Base-by-base conservation (phyloP, 2,888 invertebrate genomes). In the Criorhina ranunculi region DNA sequence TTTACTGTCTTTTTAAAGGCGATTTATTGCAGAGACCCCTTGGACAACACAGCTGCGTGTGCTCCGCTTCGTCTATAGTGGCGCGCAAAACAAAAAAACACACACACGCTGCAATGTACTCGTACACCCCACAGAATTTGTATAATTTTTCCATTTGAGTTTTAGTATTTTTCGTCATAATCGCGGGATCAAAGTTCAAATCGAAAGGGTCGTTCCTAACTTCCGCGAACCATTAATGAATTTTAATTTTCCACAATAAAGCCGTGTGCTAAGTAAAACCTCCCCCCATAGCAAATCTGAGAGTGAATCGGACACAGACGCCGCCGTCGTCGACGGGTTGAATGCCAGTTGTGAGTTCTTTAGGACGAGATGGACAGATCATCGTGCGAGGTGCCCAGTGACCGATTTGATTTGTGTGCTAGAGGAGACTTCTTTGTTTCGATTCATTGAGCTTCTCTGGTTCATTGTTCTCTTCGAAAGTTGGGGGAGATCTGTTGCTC, bases 201-300 rank as follows among this genome's bases (percentile, higher is more conserved):
- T 64, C 69, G 31, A 64, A 79, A 79, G 79, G 83, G 83, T 79
- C 73, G 72, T 62, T 69, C 69, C 79, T 69, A 62, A 83, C 79
- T 83, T 83, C 83, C 79, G 78, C 79, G 79, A 79, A 79, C 17
- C 49, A 37, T 73, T 75, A 75, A 83, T 75, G 57, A 79, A 69
- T 69, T 73, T 83, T 72, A 83, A 83, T 83, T 83, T 73, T 64
- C 15, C 57, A 78, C 60, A 83, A 75, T 9, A 24, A 78, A 53
- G 46, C 70, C 51, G 8, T 70, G 70, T 59, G n/a, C 40, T 11
- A 4, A 24, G 24, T 24, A 4, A 24, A 24, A 4, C 24, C 24
- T 3, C 24, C 24, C 24, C 24, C n/a, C 29, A 11, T 11, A 2
- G n/a, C 40, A 12, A 49, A 44, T 15, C 42, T n/a, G n/a, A 17